Percentiles rank a stretch among this genome's conserved stretches.
Conservation (phyloP, 2,888 invertebrate genomes). For the Caenorhabditis plicata region DNA sequence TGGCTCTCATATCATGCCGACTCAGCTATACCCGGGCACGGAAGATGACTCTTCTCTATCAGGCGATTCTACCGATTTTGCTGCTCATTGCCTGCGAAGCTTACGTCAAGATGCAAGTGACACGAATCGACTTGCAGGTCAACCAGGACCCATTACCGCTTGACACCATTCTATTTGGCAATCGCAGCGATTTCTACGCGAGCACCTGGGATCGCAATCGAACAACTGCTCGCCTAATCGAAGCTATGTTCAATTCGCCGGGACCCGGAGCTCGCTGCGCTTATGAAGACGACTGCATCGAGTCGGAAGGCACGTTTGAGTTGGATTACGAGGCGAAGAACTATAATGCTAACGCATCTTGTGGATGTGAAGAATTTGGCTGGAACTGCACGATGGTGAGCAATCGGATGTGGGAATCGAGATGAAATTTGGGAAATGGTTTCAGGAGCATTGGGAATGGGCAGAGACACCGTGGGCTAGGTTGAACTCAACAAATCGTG, state of each 20-base stretch:
- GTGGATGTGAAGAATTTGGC: conserved; percentile 41
- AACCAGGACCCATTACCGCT: conserved; percentile 42
- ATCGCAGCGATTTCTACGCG: conserved; percentile 49
- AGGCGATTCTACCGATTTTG: conserved; percentile 42
- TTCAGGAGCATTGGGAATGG: conserved; percentile 50
- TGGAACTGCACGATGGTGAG: conserved; percentile 55
- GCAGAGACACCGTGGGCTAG: conserved; percentile 21
- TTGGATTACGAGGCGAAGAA: conserved; percentile 15
- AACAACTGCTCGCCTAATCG: conserved; percentile 4
- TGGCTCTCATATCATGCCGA: conserved; percentile 51
- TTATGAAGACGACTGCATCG: conserved; percentile 1
- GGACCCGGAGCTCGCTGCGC: conserved; percentile 28
- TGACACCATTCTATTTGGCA: conserved; percentile 44
- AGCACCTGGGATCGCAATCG: conserved; percentile 17
- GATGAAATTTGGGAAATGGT: background rate
- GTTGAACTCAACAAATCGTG: conserved; percentile 52
- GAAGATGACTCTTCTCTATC: conserved; percentile 39
- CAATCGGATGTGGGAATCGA: background rate
- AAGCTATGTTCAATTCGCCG: conserved; percentile 17
- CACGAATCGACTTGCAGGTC: conserved; percentile 29
- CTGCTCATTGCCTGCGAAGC: conserved; percentile 51
- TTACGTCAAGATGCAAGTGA: conserved; percentile 36
- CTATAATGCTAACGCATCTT: conserved; percentile 46
- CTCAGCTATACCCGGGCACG: conserved; percentile 46
- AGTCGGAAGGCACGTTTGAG: conserved; percentile 11